A percentile compares a stretch with the other conserved stretches of the same genome.
Evolutionary conservation across 2,113 vertebrate species (phyloP).

Genomic region (Mirounga angustirostris): DNA sequence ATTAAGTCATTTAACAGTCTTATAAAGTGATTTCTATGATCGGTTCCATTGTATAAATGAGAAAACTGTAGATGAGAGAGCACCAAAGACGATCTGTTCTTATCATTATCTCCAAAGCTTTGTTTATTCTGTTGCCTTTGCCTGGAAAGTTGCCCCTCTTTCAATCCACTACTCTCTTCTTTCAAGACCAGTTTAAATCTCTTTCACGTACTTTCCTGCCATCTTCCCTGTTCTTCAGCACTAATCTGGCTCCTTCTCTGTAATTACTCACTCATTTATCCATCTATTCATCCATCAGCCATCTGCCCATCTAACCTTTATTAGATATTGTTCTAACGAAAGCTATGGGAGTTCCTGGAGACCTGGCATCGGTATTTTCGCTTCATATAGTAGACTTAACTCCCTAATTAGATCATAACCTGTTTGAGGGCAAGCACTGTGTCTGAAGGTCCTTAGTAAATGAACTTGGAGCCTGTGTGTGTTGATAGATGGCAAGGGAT

Average conservation of each 20-base stretch:
- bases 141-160: background rate
- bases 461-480: background rate
- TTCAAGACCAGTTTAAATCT: constrained; percentile 15
- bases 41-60: background rate
- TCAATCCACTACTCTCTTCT: background rate
- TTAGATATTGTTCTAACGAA: background rate
- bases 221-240: background rate
- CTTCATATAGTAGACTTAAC: background rate
- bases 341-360: background rate
- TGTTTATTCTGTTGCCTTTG: background rate
- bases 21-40: constrained; percentile 14
- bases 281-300: background rate
- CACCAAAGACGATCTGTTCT: background rate
- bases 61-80: background rate
- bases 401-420: constrained; percentile 7
- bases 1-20: background rate
- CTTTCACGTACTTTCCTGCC: background rate
- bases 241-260: background rate
- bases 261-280: background rate
- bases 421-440: background rate
- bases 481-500: background rate
- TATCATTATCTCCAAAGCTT: constrained; percentile 30
- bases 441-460: background rate
- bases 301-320: background rate
- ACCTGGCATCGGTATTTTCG: background rate